Percentiles rank a stretch among this genome's conserved stretches.
Evolutionary conservation across 2,797 vertebrate species (phyloP).

Genomic region (Dallia pectoralis): DNA sequence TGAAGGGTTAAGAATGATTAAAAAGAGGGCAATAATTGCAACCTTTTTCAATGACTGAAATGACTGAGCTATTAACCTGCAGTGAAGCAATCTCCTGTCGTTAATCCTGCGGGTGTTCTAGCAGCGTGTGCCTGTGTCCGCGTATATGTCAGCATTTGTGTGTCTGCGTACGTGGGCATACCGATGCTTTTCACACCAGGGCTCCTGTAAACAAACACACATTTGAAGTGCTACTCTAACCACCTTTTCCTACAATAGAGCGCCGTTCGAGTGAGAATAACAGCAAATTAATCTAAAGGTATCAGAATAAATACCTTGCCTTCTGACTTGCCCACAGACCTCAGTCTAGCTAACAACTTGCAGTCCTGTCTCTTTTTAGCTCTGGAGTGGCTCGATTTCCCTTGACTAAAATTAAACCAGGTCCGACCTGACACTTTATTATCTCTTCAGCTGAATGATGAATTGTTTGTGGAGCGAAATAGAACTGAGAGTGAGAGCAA

Average conservation of each 20-base stretch:
- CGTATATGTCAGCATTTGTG: background rate
- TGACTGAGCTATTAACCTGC: conserved; percentile 49
- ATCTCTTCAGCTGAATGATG: conserved; percentile 90
- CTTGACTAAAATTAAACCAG: conserved; percentile 85
- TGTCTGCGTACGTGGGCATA: background rate
- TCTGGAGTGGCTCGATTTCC: conserved; percentile 80
- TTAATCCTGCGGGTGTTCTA: conserved; percentile 53
- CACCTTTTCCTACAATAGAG: conserved; percentile 44
- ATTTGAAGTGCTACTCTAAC: conserved; percentile 41
- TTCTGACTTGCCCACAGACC: conserved; percentile 9
- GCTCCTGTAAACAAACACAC: background rate
- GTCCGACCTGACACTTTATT: conserved; percentile 85
- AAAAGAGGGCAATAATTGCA: conserved; percentile 55
- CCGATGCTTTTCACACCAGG: no score
- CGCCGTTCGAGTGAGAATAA: conserved; percentile 30
- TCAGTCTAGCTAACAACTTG: background rate
- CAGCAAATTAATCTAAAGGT: background rate
- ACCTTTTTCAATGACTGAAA: conserved; percentile 58
- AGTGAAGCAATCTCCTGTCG: conserved; percentile 59
- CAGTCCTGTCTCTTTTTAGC: conserved; percentile 60
- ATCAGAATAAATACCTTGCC: conserved; percentile 13
- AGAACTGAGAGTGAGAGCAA: conserved; percentile 52
- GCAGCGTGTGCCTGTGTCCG: background rate
- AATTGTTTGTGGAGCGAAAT: conserved; percentile 85
- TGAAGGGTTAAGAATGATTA: conserved; percentile 59